Base-by-base conservation (phyloP, 1,140 invertebrate species). In the Lutraria rhynchaena region DNA sequence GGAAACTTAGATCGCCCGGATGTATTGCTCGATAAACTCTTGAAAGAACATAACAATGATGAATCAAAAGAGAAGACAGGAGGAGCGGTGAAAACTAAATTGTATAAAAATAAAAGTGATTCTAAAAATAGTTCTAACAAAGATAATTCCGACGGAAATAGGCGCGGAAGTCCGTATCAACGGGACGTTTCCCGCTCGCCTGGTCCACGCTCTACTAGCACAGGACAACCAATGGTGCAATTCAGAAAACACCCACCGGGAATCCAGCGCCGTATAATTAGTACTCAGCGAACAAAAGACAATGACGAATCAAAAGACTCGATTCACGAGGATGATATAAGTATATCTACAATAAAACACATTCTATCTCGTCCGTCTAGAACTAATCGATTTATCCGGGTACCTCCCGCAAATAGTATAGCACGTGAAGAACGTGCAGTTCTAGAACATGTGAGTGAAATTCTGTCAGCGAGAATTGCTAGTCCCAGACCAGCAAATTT, bases 161-260 rank as follows among this genome's bases (percentile, higher is more conserved):
- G 37, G 27, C 27, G 41, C 1, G 58, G 58, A n/a, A 75, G 57
- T 27, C 44, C 57, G 27, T 61, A 37, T 9, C 27, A 61, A 29
- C 58, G 37, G 29, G 73, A 75, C 1, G 4, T 24, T 31, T 0
- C 22, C 13, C 35, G 7, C 3, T 75, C 73, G 1, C 58, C 73
- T n/a, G 41, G 57, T n/a, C 73, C 35, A 9, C 53, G 51, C 17
- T 11, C 37, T 22, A 41, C 51, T 9, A 27, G 57, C 9, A 57
- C 49, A 31, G 29, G 15, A 33, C 53, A 31, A 31, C 24, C 24
- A 27, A 19, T 57, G 19, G 15, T 73, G 11, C 73, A 75, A 31
- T 75, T 44, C 35, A 61, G 73, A 49, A 75, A 75, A 75, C 33
- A 61, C n/a, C 44, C 73, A 15, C 44, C 73, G 7, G 35, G 55